These are phyloP conservation scores for Aphaenogaster rudis DNA, from an alignment of 1,140 invertebrate genomes.

Conservation along the genomic window DNA sequence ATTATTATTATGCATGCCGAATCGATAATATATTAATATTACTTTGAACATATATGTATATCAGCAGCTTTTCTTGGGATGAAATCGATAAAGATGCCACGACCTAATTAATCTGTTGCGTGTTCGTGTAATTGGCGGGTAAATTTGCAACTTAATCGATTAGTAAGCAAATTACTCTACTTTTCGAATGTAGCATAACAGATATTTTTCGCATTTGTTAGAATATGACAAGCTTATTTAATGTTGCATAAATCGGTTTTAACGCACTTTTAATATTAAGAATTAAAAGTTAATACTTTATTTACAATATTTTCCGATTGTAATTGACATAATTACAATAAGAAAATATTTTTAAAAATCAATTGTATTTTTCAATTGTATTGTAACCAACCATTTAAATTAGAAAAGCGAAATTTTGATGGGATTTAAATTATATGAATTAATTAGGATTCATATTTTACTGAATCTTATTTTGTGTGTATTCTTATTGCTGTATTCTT, in stretches of 20 bases:
- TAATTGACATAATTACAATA: too few species aligned
- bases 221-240: neutral
- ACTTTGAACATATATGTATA: conserved; percentile 15
- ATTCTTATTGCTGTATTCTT: neutral
- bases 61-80: conserved; percentile 25
- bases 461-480: neutral
- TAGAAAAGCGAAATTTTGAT: neutral
- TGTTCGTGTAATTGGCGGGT: conserved; percentile 34
- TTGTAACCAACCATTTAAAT: neutral
- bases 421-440: neutral
- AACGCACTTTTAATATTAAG: too few species aligned
- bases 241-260: neutral
- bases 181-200: neutral
- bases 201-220: neutral
- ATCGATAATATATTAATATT: conserved; percentile 54
- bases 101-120: conserved; percentile 61
- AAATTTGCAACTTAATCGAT: conserved; percentile 40
- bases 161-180: neutral
- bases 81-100: conserved; percentile 44
- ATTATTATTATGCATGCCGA: conserved; percentile 21
- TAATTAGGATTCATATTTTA: conserved; percentile 10
- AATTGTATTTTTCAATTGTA: too few species aligned
- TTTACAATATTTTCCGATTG: neutral
- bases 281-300: neutral
- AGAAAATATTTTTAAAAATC: too few species aligned